A percentile compares a stretch with the other conserved stretches of the same genome.
phyloP scores from a whole-genome alignment of 2,797 vertebrate genomes.

The Decapterus maruadsi region DNA sequence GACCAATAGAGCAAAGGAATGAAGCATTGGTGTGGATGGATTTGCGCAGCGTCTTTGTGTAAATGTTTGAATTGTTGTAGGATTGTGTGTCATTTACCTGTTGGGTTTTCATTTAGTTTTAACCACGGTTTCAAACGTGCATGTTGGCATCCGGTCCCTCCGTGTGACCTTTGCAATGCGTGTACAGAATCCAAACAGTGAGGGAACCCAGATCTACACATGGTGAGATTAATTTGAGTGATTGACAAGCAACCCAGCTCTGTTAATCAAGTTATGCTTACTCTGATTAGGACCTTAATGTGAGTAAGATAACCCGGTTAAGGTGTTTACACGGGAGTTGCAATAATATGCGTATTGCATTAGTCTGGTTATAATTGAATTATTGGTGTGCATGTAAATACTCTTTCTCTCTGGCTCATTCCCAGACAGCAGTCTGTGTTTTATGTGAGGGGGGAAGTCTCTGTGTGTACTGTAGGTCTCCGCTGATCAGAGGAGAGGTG shows the following conservation, averaged over 20 bases:
- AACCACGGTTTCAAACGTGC: slow-evolving; percentile 3
- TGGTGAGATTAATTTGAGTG: slow-evolving; percentile 71
- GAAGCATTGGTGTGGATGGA: neutral
- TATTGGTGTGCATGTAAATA: slow-evolving; percentile 75
- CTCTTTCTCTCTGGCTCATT: slow-evolving; percentile 61
- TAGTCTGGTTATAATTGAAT: slow-evolving; percentile 82
- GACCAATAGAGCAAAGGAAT: slow-evolving; percentile 2
- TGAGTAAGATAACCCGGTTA: slow-evolving; percentile 80
- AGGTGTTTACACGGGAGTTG: slow-evolving; percentile 81
- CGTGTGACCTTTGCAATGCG: slow-evolving; percentile 52
- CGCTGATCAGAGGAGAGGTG: slow-evolving; percentile 79
- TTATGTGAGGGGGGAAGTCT: slow-evolving; percentile 61
- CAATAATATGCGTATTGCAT: slow-evolving; percentile 82
- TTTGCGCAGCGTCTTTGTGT: slow-evolving; percentile 9
- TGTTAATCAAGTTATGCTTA: slow-evolving; percentile 81
- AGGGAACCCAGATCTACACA: slow-evolving; percentile 53
- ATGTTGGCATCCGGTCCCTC: slow-evolving; percentile 24
- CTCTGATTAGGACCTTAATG: slow-evolving; percentile 77
- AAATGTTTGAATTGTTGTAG: neutral
- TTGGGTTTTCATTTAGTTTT: slow-evolving; percentile 15
- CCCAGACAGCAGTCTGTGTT: slow-evolving; percentile 58
- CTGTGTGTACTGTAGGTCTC: slow-evolving; percentile 71
- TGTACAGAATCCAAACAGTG: slow-evolving; percentile 54
- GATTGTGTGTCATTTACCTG: slow-evolving; percentile 14
- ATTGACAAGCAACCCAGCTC: slow-evolving; percentile 77